A percentile compares a stretch with the other conserved stretches of the same genome.
These are phyloP conservation scores for Carollia perspicillata DNA, from an alignment of 2,113 vertebrate genomes.

Conservation along the genomic window DNA sequence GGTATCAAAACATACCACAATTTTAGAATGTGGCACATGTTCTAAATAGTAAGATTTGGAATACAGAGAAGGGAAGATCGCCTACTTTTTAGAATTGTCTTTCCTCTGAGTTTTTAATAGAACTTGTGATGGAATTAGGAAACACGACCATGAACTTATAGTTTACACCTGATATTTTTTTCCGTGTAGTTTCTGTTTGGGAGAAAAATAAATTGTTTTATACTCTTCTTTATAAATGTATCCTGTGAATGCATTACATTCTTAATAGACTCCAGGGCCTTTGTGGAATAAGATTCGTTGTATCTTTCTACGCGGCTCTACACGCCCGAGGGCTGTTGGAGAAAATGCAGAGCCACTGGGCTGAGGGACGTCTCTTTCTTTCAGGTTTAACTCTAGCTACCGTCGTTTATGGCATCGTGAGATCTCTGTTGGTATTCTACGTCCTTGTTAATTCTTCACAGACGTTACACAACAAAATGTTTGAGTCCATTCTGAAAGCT, in stretches of 20 bases:
- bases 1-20: background rate
- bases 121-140: background rate
- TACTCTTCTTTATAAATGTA: background rate
- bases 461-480: slow-evolving; percentile 93
- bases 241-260: background rate
- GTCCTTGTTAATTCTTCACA: slow-evolving; percentile 88
- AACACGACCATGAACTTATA: background rate
- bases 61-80: background rate
- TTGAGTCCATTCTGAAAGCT: slow-evolving; percentile 88
- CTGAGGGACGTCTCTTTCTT: slow-evolving; percentile 45
- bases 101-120: background rate
- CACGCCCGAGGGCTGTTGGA: background rate
- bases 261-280: background rate
- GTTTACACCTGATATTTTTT: background rate
- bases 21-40: background rate
- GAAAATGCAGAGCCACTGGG: background rate
- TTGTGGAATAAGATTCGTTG: background rate
- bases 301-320: background rate
- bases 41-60: background rate
- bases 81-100: background rate
- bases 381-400: slow-evolving; percentile 88
- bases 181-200: background rate
- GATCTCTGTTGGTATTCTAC: slow-evolving; percentile 87
- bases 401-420: slow-evolving; percentile 87
- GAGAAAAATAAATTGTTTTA: background rate